Evolutionary conservation across 2,888 invertebrate species (phyloP), one percentile per base, ranked within the genome.

Genomic region (Chrysodeixis includens): DNA sequence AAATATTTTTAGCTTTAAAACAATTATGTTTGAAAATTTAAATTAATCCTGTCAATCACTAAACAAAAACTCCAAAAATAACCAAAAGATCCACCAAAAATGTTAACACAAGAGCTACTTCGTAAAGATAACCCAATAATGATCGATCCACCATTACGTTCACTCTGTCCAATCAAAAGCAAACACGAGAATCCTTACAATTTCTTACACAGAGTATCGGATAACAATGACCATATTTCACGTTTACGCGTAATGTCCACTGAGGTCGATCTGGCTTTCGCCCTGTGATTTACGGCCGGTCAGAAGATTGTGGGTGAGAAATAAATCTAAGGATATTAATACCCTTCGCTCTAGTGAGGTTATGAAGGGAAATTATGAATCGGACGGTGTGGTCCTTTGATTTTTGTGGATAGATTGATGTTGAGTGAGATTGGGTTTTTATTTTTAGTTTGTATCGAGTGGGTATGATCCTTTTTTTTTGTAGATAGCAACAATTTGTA

Each of bases 191-290:
- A 62, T 74, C 63, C 62, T 44, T 62, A 56, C 75, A 73, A 79
- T 76, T 62, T 69, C 81, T 77, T 69, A 64, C 65, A 73, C 63
- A 61, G n/a, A 79, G 81, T 87, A 90, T 91, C 85, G 84, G 86
- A 86, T 88, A 88, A 86, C 90, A 86, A 87, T 87, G 88, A 86
- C 84, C 78, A 88, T 92, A 90, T 90, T 82, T 91, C 88, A 90
- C 84, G 83, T 87, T 87, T 85, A 85, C 84, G 84, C 84, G 81
- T 83, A 72, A 74, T 87, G 88, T 90, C 89, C 86, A 85, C 79
- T 63, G 77, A 76, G 81, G 76, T 69, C 59, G 35, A 62, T 49
- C 62, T 62, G 69, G 73, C 73, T 76, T 62, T 76, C 71, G 78
- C 74, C 77, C 76, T 76, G 83, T 90, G 90, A 91, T 91, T 88